Percentiles rank a stretch among this genome's conserved stretches.
These are phyloP conservation scores for Liasis olivaceus DNA, from an alignment of 2,797 vertebrate species.

Conservation along the genomic window DNA sequence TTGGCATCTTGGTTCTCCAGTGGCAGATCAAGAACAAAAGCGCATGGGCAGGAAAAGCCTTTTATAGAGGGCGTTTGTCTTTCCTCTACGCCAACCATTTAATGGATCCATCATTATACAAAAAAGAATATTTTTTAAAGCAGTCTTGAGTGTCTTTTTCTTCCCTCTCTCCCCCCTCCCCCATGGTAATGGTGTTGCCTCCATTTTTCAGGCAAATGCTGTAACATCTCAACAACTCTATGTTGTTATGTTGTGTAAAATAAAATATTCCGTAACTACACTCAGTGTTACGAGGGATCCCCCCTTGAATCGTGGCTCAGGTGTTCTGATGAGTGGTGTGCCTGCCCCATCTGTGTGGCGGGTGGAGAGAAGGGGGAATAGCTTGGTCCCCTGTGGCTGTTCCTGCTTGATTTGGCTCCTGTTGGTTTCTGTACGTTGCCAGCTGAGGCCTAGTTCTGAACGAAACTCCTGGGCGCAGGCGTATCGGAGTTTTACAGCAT, in stretches of 20 bases:
- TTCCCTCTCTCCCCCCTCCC: constrained; percentile 33
- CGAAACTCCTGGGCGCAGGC: background rate
- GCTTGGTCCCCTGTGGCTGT: too few relatives aligned
- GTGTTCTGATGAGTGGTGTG: background rate
- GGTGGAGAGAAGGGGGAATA: background rate
- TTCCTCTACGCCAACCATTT: constrained; percentile 70
- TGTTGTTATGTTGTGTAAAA: constrained; percentile 95
- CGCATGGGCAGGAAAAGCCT: constrained; percentile 85
- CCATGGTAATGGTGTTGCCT: constrained; percentile 80
- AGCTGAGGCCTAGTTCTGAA: background rate
- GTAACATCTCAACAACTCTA: constrained; percentile 89
- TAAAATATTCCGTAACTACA: constrained; percentile 80
- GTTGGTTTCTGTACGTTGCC: too few relatives aligned
- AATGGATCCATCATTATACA: constrained; percentile 77
- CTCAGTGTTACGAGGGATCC: constrained; percentile 59
- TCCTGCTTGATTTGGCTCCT: background rate
- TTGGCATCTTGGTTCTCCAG: constrained; percentile 69
- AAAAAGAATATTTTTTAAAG: constrained; percentile 87
- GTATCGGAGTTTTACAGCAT: background rate
- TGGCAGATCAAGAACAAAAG: constrained; percentile 67
- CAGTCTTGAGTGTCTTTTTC: constrained; percentile 67
- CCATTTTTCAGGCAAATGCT: constrained; percentile 85
- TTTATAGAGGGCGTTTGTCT: constrained; percentile 78
- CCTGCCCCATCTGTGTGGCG: background rate
- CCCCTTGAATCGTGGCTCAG: constrained; percentile 2